Evolutionary conservation across 2,797 vertebrate genomes (phyloP).

Genomic region (Paedocypris micromegethes): DNA sequence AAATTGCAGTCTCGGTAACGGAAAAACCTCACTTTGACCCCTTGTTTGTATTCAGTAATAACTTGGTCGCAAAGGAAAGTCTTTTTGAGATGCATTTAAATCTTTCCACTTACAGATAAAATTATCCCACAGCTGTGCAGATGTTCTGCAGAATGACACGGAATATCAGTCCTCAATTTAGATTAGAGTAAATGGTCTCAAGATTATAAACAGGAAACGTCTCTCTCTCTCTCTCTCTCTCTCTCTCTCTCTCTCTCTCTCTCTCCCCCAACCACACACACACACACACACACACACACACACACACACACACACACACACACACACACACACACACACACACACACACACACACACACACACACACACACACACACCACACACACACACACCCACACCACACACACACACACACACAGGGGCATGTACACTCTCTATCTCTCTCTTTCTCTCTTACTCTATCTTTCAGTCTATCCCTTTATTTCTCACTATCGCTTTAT

Average conservation of each 20-base stretch:
- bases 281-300: no score
- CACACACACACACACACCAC: no score
- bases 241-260: conserved; percentile 5
- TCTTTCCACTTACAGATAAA: conserved; percentile 5
- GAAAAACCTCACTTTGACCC: conserved; percentile 21
- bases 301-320: no score
- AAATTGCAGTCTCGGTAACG: conserved; percentile 2
- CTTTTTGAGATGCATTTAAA: conserved; percentile 21
- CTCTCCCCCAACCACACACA: background rate
- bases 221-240: conserved; percentile 10
- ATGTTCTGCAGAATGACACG: conserved; percentile 6
- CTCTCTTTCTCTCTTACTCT: no score
- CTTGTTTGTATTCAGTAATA: background rate
- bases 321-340: no score
- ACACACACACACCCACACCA: no score
- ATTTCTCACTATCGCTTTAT: no score
- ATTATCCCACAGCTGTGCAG: conserved; percentile 10
- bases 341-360: no score
- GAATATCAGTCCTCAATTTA: conserved; percentile 14
- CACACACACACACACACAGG: no score
- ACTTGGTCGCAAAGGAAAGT: conserved; percentile 16
- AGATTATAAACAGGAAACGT: conserved; percentile 19
- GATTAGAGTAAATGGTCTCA: conserved; percentile 11
- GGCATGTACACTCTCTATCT: no score
- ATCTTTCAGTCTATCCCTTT: no score